Percentiles rank a stretch among this genome's conserved stretches.
Evolutionary conservation across 2,888 invertebrate genomes (phyloP).

Genomic region (Cepaea hortensis): DNA sequence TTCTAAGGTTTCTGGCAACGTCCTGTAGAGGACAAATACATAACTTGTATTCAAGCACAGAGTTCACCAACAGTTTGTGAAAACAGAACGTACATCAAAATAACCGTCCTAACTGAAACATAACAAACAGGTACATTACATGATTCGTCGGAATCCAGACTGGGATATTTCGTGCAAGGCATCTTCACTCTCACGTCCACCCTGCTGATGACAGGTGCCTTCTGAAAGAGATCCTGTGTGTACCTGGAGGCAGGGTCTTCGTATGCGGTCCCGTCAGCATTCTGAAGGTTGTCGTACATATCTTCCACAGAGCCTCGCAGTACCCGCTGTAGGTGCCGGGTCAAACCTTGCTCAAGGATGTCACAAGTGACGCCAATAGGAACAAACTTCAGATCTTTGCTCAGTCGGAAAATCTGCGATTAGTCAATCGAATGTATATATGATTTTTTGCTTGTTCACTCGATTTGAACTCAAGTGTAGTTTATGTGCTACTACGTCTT

Average conservation of each 20-base stretch:
- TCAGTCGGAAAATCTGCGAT: conserved; percentile 62
- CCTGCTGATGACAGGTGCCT: conserved; percentile 58
- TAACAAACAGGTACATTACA: conserved; percentile 55
- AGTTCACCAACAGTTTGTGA: neutral
- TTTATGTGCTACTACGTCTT: too few species aligned
- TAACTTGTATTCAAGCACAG: too few species aligned
- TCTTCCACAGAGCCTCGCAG: conserved; percentile 67
- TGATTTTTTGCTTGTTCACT: too few species aligned
- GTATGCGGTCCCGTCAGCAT: conserved; percentile 65
- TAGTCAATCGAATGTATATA: conserved; percentile 45
- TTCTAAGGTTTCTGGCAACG: too few species aligned
- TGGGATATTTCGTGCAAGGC: conserved; percentile 64
- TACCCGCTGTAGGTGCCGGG: conserved; percentile 79
- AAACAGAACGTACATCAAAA: too few species aligned
- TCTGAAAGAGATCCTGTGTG: conserved; percentile 57
- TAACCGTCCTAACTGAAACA: too few species aligned
- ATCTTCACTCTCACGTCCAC: conserved; percentile 65
- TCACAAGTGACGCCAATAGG: conserved; percentile 79
- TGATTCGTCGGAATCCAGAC: conserved; percentile 67
- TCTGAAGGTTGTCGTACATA: conserved; percentile 69
- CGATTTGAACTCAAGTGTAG: too few species aligned
- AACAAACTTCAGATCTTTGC: conserved; percentile 60
- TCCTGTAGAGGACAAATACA: too few species aligned
- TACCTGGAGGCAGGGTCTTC: conserved; percentile 62
- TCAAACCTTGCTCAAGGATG: conserved; percentile 80